Conservation (phyloP, 1,140 invertebrate genomes). For the Stegodyphus mimosarum region DNA sequence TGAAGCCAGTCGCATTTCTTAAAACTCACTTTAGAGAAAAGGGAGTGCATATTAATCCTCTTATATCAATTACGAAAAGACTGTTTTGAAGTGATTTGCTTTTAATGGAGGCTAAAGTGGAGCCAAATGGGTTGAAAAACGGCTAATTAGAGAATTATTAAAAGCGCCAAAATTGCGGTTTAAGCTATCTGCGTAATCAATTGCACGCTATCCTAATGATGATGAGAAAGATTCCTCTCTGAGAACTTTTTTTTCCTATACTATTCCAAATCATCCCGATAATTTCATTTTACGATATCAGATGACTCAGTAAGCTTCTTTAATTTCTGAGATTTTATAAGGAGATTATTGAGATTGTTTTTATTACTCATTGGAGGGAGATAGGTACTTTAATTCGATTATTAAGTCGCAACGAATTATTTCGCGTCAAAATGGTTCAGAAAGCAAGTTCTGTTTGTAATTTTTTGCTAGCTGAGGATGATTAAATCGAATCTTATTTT, state of each 20-base stretch:
- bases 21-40: slow-evolving; percentile 53
- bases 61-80: slow-evolving; percentile 60
- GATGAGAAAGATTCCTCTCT: slow-evolving; percentile 30
- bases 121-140: slow-evolving; percentile 58
- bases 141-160: slow-evolving; percentile 60
- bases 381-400: too few species aligned
- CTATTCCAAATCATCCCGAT: not conserved
- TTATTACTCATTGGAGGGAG: not conserved
- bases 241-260: slow-evolving; percentile 24
- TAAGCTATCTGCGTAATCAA: slow-evolving; percentile 60
- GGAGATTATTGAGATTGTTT: slow-evolving; percentile 39
- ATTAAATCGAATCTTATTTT: too few species aligned
- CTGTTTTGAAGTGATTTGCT: slow-evolving; percentile 61
- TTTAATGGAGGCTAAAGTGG: slow-evolving; percentile 51
- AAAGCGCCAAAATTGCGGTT: slow-evolving; percentile 59
- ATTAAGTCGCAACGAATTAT: too few species aligned
- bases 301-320: slow-evolving; percentile 33
- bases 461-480: too few species aligned
- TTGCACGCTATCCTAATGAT: slow-evolving; percentile 50
- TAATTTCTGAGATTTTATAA: slow-evolving; percentile 61
- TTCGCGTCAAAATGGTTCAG: too few species aligned
- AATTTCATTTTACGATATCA: slow-evolving; percentile 54
- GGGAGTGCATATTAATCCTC: slow-evolving; percentile 55
- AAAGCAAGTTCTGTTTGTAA: too few species aligned
- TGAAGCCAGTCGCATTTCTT: slow-evolving; percentile 57